Conservation (phyloP, 2,888 invertebrate genomes). For the Spatulosminthurus flaviceps region DNA sequence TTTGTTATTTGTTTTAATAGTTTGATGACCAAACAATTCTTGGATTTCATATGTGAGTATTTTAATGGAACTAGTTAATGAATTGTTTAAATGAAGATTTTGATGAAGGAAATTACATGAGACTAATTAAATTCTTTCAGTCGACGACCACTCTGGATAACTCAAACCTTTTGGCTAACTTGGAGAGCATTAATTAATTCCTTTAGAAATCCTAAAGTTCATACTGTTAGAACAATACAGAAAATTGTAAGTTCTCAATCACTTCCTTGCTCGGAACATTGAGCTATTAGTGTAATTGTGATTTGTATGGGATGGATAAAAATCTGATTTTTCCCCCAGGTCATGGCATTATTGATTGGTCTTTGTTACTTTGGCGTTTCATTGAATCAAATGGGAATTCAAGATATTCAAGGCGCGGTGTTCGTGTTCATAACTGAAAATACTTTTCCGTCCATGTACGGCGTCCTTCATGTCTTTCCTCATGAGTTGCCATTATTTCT, state of each 20-base stretch:
- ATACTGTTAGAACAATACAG: conserved; percentile 75
- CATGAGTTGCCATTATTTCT: conserved; percentile 81
- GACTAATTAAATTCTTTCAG: too few relatives aligned
- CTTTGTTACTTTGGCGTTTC: conserved; percentile 83
- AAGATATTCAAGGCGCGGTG: conserved; percentile 86
- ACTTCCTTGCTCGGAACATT: too few relatives aligned
- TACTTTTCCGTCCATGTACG: conserved; percentile 91
- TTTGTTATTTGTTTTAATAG: conserved; percentile 42
- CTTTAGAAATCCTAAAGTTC: conserved; percentile 81
- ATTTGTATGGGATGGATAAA: too few relatives aligned
- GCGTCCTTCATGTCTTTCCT: conserved; percentile 84
- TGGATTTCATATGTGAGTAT: conserved; percentile 54
- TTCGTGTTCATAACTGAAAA: conserved; percentile 90
- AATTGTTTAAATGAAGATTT: too few relatives aligned
- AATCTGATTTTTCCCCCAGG: too few relatives aligned
- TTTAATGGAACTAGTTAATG: too few relatives aligned
- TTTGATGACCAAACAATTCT: conserved; percentile 50
- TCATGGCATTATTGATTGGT: conserved; percentile 79
- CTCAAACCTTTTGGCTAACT: conserved; percentile 79
- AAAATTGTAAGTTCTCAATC: conserved; percentile 50
- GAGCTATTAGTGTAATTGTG: neutral
- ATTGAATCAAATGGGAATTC: conserved; percentile 80
- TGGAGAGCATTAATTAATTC: conserved; percentile 79
- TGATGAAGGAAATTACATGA: too few relatives aligned
- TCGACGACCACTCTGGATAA: conserved; percentile 75